Evolutionary conservation across 2,888 invertebrate genomes (phyloP).

Genomic region (Microctonus aethiopoides): DNA sequence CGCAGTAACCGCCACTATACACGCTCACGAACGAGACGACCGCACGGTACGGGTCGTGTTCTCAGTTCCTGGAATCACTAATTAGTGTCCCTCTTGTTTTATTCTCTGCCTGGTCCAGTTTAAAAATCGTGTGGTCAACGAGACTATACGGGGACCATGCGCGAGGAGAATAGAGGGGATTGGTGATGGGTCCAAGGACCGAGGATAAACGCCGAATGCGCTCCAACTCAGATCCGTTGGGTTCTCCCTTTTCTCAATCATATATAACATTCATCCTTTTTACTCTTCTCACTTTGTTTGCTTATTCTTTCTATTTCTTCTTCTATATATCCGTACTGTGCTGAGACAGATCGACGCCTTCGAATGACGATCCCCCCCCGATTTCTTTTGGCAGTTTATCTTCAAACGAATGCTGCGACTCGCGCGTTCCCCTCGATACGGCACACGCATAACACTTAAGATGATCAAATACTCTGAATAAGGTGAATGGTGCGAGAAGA

Average conservation of each 20-base stretch:
- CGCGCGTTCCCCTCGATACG: constrained; percentile 37
- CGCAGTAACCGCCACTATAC: constrained; percentile 16
- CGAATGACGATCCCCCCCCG: constrained; percentile 53
- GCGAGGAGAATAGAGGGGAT: background rate
- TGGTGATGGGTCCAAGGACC: constrained; percentile 11
- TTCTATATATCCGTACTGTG: constrained; percentile 18
- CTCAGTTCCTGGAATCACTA: constrained; percentile 66
- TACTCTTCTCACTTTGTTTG: constrained; percentile 1
- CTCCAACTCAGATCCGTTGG: background rate
- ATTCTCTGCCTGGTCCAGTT: constrained; percentile 53
- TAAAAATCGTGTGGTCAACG: constrained; percentile 57
- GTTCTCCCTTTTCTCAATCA: constrained; percentile 1
- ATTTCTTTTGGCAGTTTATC: constrained; percentile 43
- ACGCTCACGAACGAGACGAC: constrained; percentile 46
- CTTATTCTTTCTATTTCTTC: constrained; percentile 19
- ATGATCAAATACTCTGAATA: constrained; percentile 2
- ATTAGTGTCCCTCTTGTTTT: constrained; percentile 66
- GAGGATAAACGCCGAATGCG: background rate
- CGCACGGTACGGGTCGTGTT: constrained; percentile 57
- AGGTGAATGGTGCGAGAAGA: constrained; percentile 12
- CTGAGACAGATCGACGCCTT: constrained; percentile 58
- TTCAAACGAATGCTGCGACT: constrained; percentile 34
- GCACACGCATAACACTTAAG: background rate
- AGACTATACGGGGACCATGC: constrained; percentile 18
- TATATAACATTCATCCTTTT: constrained; percentile 5